Base-by-base conservation (phyloP, 2,888 invertebrate species). In the Hoplodrina blanda region DNA sequence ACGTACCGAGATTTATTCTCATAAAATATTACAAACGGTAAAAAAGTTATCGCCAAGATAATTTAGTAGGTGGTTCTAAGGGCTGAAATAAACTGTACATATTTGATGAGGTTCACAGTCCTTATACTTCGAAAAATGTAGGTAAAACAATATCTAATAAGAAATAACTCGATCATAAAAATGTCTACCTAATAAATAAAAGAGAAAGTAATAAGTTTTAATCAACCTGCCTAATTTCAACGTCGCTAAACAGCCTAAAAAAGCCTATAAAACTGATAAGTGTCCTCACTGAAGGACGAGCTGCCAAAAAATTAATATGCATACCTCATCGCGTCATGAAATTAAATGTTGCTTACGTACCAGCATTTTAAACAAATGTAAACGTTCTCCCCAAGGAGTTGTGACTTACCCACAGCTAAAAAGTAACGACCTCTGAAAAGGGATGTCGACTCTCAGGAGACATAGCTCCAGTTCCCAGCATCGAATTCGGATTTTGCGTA, bases 401-500 rank as follows among this genome's bases (percentile, higher is more conserved):
- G 82, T 84, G 84, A 84, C 84, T 81, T 84, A 84, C 84, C 84
- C 85, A 74, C 84, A 85, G 85, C 87, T 87, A 88, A 88, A 85
- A 89, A 88, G 87, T 86, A 88, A 89, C 85, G 85, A 83, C 84
- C 83, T 86, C 83, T 83, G 87, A 85, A 86, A 90, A 87, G 83
- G 87, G 89, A 84, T 82, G 81, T 81, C 73, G 77, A 54, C 55
- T 88, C 90, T 85, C 89, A 70, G 60, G 87, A 89, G 80, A 87
- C 83, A 83, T 76, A 82, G 87, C 78, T 82, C 82, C 81, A 80
- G 84, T 87, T 85, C 82, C 85, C 73, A 82, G 79, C 78, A 83
- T 83, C 87, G 84, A 83, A 85, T 87, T 86, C 85, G 80, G 83
- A 82, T 82, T 81, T 86, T 85, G 81, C 85, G 76, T 84, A 80